Conservation (phyloP, 1,140 invertebrate species). For the Halesus radiatus region DNA sequence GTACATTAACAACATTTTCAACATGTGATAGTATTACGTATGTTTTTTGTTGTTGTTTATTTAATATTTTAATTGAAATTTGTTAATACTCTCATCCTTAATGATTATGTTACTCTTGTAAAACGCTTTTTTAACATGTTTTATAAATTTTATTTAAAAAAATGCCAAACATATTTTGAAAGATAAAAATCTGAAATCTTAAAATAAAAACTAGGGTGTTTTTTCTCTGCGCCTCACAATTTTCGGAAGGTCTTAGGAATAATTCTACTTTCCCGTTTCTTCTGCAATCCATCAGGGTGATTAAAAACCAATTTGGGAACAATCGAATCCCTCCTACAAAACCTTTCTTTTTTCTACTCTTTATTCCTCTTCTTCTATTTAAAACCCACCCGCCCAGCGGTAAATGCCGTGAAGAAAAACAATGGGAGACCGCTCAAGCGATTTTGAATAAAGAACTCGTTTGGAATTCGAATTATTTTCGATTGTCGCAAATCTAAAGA, state of each 20-base stretch:
- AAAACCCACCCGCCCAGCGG: constrained; percentile 8
- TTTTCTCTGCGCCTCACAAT: not conserved
- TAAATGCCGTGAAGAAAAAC: constrained; percentile 25
- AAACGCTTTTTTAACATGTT: too few relatives aligned
- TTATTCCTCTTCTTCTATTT: constrained; percentile 26
- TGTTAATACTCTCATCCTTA: too few relatives aligned
- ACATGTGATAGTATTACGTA: too few relatives aligned
- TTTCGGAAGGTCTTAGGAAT: constrained; percentile 16
- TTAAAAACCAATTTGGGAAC: constrained; percentile 59
- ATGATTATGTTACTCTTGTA: too few relatives aligned
- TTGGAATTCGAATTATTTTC: constrained; percentile 8
- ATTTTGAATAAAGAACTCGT: not conserved
- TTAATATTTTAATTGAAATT: too few relatives aligned
- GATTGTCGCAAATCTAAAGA: too few relatives aligned
- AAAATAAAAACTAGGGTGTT: not conserved
- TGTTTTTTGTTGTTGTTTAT: too few relatives aligned
- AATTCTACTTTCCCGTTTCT: constrained; percentile 52
- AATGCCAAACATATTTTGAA: too few relatives aligned
- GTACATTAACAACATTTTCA: too few relatives aligned
- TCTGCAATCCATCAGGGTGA: constrained; percentile 51
- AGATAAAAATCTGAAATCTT: too few relatives aligned
- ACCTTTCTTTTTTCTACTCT: not conserved
- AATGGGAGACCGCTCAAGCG: constrained; percentile 9
- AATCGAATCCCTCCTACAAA: constrained; percentile 52
- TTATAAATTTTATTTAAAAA: too few relatives aligned